Base-by-base conservation (phyloP, 2,113 vertebrate genomes). In the Genyomyrus donnyi region DNA sequence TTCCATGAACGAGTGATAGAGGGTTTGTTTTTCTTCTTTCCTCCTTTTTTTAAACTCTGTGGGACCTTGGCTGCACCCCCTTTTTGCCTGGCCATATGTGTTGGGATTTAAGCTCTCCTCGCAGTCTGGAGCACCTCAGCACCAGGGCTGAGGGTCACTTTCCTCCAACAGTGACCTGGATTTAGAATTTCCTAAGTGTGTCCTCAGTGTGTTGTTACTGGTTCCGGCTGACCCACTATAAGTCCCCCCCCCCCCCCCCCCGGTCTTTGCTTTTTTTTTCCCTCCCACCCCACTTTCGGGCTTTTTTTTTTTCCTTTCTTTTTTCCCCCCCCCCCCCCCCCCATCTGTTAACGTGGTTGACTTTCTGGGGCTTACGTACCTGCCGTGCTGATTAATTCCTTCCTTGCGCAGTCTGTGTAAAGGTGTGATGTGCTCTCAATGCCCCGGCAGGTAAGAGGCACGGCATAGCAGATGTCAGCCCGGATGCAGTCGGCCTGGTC, bases 401-500 rank as follows among this genome's bases (percentile, higher is more conserved):
- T 95, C 96, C 96, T 96, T 96, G 95, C 96, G 94, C 94, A 93
- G 92, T 95, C 93, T 94, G 94, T 95, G 96, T 74, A 96, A 96
- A 96, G 93, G 95, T n/a, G 94, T 95, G 95, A 96, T 96, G 96
- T 95, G 95, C 96, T 96, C 96, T 96, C 94, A 95, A 93, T 95
- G 95, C 95, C 94, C 95, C 92, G 92, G 94, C 96, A 97, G 97
- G 97, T 96, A 96, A 95, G 95, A 97, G 93, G 94, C 96, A 96
- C 94, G 96, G 96, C 94, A 95, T 97, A 94, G 96, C 93, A 21
- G 96, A 97, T 94, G 94, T 97, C 94, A 96, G 95, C 93, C 96
- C 97, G 91, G 97, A 99, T 91, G 97, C 97, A 94, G 95, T 97
- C 91, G 96, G 94, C 93, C 95, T 98, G 95, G 95, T 99, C 92